phyloP scores from a whole-genome alignment of 2,888 invertebrate genomes.

The Trissonchulus latispiculum region DNA sequence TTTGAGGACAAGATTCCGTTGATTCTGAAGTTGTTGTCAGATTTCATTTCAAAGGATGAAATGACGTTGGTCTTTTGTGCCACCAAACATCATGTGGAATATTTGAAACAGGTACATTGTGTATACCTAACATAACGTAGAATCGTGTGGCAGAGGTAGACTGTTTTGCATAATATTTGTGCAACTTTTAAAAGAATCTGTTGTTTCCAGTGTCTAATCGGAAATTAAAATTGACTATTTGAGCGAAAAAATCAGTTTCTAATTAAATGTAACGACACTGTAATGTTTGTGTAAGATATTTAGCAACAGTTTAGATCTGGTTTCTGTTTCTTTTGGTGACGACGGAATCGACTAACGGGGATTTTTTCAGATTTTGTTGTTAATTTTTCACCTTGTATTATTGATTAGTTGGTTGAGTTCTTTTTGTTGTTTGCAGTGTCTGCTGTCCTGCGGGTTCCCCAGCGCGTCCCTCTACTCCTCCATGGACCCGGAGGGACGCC shows the following conservation, averaged over 20 bases:
- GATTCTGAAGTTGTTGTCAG: constrained; percentile 67
- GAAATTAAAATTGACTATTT: no score
- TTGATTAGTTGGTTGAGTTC: no score
- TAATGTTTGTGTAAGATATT: not conserved
- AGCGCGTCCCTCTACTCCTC: constrained; percentile 72
- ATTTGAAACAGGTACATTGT: no score
- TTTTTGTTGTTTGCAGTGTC: constrained; percentile 24
- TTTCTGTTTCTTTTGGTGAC: not conserved
- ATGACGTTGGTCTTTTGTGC: constrained; percentile 92
- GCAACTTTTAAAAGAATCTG: no score
- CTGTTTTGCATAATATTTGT: not conserved
- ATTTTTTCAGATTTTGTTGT: no score
- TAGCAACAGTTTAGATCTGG: not conserved
- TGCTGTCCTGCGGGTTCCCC: not conserved
- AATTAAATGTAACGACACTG: no score
- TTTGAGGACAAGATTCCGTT: constrained; percentile 78
- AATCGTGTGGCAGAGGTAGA: not conserved
- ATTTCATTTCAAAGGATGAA: constrained; percentile 56
- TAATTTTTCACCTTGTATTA: no score
- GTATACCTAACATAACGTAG: no score
- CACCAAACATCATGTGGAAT: constrained; percentile 97
- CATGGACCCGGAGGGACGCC: constrained; percentile 82
- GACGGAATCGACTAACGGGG: no score
- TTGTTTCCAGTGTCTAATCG: no score
- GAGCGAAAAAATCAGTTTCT: no score